Evolutionary conservation across 2,113 vertebrate genomes (phyloP).

Genomic region (Lamprologus speciosus): DNA sequence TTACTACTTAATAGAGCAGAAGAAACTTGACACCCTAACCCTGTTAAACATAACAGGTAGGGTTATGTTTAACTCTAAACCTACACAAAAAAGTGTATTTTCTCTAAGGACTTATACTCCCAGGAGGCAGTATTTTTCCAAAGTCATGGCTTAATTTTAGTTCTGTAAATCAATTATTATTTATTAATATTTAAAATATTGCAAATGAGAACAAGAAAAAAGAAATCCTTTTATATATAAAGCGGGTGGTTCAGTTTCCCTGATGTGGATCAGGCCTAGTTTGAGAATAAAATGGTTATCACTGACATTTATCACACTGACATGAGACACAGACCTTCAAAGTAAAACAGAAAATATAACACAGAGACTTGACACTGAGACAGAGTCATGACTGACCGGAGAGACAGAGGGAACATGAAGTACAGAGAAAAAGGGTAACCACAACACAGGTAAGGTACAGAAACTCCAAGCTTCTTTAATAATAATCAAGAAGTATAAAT

Average conservation of each 20-base stretch:
- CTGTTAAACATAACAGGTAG: neutral
- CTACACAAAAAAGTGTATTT: too few relatives aligned
- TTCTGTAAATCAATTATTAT: neutral
- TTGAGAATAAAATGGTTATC: neutral
- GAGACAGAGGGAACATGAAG: neutral
- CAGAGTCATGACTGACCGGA: neutral
- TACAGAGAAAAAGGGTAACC: neutral
- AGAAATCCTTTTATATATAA: neutral
- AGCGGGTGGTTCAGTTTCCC: neutral
- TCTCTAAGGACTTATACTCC: too few relatives aligned
- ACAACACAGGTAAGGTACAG: neutral
- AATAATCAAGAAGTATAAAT: neutral
- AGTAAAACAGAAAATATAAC: neutral
- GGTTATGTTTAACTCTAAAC: too few relatives aligned
- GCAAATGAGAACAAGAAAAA: neutral
- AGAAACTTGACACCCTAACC: neutral
- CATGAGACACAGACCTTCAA: neutral
- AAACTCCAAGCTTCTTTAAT: neutral
- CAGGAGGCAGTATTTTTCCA: too few relatives aligned
- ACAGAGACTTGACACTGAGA: fast-evolving
- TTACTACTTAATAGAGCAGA: neutral
- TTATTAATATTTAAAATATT: neutral
- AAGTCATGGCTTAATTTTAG: neutral
- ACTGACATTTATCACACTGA: neutral
- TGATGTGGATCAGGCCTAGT: neutral